phyloP scores from a whole-genome alignment of 2,113 vertebrate species.

The Amblyopsis rosae region DNA sequence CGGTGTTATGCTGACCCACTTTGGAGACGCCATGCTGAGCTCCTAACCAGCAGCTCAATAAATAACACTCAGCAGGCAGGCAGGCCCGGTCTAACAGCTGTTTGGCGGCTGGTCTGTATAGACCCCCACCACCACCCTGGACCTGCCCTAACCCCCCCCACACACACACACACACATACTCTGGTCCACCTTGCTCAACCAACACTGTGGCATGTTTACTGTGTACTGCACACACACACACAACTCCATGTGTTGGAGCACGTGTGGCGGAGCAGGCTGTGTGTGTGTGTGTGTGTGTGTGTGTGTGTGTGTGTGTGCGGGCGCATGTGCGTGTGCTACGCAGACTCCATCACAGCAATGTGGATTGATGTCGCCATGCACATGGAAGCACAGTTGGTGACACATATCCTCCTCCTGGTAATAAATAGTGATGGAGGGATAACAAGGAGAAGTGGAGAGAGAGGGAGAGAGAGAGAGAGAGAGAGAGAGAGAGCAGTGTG shows the following conservation, averaged over 20 bases:
- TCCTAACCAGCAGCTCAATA: constrained; percentile 72
- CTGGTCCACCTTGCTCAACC: constrained; percentile 23
- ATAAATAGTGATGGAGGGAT: background rate
- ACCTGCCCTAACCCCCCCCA: constrained; percentile 31
- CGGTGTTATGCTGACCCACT: constrained; percentile 76
- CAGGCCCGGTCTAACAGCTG: constrained; percentile 67
- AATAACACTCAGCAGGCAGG: constrained; percentile 73
- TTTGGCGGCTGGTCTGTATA: constrained; percentile 65
- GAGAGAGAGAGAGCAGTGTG: background rate
- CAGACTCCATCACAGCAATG: constrained; percentile 3
- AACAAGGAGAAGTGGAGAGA: background rate
- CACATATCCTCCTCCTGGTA: background rate
- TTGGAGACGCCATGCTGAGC: constrained; percentile 72
- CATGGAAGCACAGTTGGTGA: constrained; percentile 7
- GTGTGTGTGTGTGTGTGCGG: background rate
- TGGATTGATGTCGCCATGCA: constrained; percentile 20
- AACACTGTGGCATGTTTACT: background rate
- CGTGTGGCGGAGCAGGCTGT: too few relatives aligned
- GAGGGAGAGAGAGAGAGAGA: background rate
- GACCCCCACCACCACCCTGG: constrained; percentile 20
- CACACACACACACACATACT: constrained; percentile 30
- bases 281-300: background rate
- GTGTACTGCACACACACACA: background rate
- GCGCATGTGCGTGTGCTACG: background rate
- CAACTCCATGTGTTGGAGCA: background rate